Percentiles rank a stretch among this genome's conserved stretches.
Evolutionary conservation across 2,113 vertebrate species (phyloP).

Genomic region (Leptobrachium leishanense): DNA sequence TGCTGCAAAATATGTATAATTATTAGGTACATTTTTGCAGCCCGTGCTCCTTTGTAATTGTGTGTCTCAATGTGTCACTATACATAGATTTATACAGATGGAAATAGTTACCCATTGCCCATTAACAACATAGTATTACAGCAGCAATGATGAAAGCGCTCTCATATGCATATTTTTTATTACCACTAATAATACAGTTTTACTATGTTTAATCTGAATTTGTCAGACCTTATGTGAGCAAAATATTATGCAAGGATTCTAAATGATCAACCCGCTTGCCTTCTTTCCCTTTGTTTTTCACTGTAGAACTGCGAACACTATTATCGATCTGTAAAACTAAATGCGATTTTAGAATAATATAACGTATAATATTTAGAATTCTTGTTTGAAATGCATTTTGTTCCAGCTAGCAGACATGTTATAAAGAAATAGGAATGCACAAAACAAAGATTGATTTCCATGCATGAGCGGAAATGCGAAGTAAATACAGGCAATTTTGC

Average conservation of each 20-base stretch:
- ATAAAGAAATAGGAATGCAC: constrained; percentile 35
- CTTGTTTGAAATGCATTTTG: constrained; percentile 8
- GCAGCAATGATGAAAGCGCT: too few species aligned
- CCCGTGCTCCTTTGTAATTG: too few species aligned
- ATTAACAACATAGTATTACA: too few species aligned
- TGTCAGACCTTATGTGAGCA: not conserved
- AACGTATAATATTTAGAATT: constrained; percentile 7
- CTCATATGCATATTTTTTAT: too few species aligned
- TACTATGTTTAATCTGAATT: not conserved
- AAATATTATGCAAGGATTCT: not conserved
- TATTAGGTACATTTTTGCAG: too few species aligned
- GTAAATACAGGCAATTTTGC: constrained; percentile 26
- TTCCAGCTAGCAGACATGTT: not conserved
- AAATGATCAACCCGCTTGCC: not conserved
- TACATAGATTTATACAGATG: too few species aligned
- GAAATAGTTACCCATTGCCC: too few species aligned
- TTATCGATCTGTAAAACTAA: constrained; percentile 9
- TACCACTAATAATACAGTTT: too few species aligned
- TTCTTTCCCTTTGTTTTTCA: not conserved
- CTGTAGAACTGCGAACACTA: not conserved
- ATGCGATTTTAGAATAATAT: not conserved
- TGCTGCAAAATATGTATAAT: too few species aligned
- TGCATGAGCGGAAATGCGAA: constrained; percentile 18
- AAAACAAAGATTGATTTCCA: constrained; percentile 44
- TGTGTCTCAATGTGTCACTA: too few species aligned